phyloP scores from a whole-genome alignment of 2,888 invertebrate genomes.

The Allophyes oxyacanthae region DNA sequence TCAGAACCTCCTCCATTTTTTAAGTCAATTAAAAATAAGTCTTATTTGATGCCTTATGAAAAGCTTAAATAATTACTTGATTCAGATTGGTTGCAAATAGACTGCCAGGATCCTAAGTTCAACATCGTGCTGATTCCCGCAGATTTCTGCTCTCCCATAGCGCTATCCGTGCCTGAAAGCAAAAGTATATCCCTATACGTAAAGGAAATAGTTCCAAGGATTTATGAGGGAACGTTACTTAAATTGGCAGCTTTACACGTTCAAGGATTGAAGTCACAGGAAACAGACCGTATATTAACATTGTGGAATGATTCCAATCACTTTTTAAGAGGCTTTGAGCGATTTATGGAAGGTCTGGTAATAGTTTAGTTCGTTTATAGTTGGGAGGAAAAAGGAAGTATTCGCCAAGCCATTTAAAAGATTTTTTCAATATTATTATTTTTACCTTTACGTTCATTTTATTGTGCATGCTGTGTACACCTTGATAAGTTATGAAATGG shows the following conservation, averaged over 20 bases:
- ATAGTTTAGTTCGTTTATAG: too few species aligned
- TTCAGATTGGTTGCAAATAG: slow-evolving; percentile 34
- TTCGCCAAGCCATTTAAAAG: too few species aligned
- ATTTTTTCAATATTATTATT: too few species aligned
- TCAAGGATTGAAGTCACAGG: slow-evolving; percentile 35
- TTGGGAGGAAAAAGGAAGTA: too few species aligned
- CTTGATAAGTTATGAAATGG: too few species aligned
- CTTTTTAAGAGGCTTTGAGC: slow-evolving; percentile 8
- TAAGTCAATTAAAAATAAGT: too few species aligned
- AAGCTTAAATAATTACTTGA: slow-evolving; percentile 36
- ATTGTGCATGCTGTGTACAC: too few species aligned
- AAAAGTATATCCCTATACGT: slow-evolving; percentile 60
- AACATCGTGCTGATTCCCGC: slow-evolving; percentile 62
- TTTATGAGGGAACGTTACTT: slow-evolving; percentile 68
- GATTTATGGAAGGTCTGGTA: neutral
- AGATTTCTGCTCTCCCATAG: slow-evolving; percentile 64
- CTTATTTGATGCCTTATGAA: neutral
- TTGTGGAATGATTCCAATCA: slow-evolving; percentile 11
- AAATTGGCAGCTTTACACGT: slow-evolving; percentile 42
- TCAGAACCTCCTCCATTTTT: too few species aligned
- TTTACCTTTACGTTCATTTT: too few species aligned
- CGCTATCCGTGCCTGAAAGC: slow-evolving; percentile 71
- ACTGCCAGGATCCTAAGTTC: slow-evolving; percentile 41
- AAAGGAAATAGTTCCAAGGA: slow-evolving; percentile 60
- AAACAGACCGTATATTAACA: slow-evolving; percentile 39